Percentiles rank a stretch among this genome's conserved stretches.
Evolutionary conservation across 2,113 vertebrate genomes (phyloP).

Genomic region (Pelmatolapia mariae): DNA sequence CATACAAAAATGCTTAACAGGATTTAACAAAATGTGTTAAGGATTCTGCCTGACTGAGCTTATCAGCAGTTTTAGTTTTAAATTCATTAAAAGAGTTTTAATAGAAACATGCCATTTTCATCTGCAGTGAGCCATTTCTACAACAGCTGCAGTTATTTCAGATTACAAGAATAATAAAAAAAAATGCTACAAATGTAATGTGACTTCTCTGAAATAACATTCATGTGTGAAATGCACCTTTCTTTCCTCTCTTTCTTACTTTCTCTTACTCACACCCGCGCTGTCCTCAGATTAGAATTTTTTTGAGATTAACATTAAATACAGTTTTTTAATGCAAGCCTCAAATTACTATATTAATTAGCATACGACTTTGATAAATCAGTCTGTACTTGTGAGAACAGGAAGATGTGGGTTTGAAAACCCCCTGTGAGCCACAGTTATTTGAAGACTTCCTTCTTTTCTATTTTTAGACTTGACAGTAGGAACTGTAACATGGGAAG

Average conservation of each 20-base stretch:
- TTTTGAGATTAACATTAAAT: background rate
- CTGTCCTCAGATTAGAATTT: background rate
- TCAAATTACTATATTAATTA: background rate
- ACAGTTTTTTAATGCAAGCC: background rate
- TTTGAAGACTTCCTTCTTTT: background rate
- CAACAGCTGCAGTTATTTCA: background rate
- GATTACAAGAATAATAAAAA: background rate
- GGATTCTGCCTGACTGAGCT: background rate
- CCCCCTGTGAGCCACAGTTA: background rate
- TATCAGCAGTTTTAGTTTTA: background rate
- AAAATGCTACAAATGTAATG: background rate
- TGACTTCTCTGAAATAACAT: background rate
- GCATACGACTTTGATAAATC: background rate
- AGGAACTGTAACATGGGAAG: background rate
- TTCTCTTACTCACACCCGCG: background rate
- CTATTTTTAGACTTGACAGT: slow-evolving; percentile 20
- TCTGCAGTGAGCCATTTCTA: background rate
- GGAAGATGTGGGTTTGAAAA: background rate
- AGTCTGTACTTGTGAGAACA: background rate
- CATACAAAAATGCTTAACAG: background rate
- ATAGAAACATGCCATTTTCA: background rate
- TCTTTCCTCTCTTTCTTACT: background rate
- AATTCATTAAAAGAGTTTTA: background rate
- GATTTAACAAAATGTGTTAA: background rate
- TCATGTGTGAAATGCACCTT: background rate